Conservation (phyloP, 1,140 invertebrate genomes). For the Caenorhabditis brenneri region DNA sequence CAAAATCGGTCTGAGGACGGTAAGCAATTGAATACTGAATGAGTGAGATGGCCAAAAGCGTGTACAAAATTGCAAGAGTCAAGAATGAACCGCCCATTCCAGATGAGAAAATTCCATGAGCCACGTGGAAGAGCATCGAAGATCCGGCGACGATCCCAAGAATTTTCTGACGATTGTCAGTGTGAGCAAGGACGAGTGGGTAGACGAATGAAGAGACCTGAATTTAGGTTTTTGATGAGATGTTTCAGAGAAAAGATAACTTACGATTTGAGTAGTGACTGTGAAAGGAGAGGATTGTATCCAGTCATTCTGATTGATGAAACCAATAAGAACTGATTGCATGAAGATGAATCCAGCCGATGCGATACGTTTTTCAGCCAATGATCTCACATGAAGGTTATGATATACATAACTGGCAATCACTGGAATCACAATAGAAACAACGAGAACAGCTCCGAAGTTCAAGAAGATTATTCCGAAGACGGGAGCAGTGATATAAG, state of each 20-base stretch:
- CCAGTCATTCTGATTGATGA: constrained; percentile 1
- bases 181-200: background rate
- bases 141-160: background rate
- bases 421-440: background rate
- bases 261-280: background rate
- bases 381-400: background rate
- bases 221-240: no score
- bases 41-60: background rate
- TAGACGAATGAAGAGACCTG: background rate
- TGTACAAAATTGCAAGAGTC: background rate
- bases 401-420: background rate
- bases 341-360: background rate
- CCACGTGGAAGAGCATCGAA: background rate
- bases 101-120: background rate
- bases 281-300: background rate
- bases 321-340: background rate
- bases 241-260: no score
- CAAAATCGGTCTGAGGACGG: background rate
- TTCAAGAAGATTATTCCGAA: background rate
- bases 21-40: constrained; percentile 29
- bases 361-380: constrained; percentile 2
- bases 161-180: background rate
- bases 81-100: background rate
- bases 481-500: background rate
- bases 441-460: background rate